Evolutionary conservation across 2,113 vertebrate genomes (phyloP).

Genomic region (Odobenus rosmarus): DNA sequence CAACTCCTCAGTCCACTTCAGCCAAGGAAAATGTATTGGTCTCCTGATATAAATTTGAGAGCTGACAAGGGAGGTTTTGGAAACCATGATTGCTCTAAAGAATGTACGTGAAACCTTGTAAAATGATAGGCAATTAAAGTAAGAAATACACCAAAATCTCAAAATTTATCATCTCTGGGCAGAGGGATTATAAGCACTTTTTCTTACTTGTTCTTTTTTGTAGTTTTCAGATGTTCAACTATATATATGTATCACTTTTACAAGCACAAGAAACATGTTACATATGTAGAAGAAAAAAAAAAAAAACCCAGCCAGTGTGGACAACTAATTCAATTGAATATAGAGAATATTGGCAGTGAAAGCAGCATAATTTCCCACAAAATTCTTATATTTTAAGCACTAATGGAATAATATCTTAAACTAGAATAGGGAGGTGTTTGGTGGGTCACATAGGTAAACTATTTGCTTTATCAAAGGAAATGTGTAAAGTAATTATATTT

Average conservation of each 20-base stretch:
- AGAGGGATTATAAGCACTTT: background rate
- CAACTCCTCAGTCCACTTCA: background rate
- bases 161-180: background rate
- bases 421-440: background rate
- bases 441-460: background rate
- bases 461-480: constrained; percentile 28
- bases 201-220: background rate
- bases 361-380: background rate
- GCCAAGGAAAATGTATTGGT: background rate
- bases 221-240: background rate
- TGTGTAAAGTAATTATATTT: constrained; percentile 12
- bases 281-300: background rate
- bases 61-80: background rate
- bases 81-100: background rate
- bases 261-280: background rate
- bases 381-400: constrained; percentile 24
- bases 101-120: background rate
- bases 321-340: background rate
- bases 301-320: background rate
- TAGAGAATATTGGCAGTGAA: background rate
- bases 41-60: background rate
- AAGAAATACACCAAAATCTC: background rate
- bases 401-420: background rate
- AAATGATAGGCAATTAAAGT: constrained; percentile 9
- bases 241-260: background rate